A percentile compares a stretch with the other conserved stretches of the same genome.
These are phyloP conservation scores for Maccullochella peelii DNA, from an alignment of 2,113 vertebrate species.

Conservation along the genomic window DNA sequence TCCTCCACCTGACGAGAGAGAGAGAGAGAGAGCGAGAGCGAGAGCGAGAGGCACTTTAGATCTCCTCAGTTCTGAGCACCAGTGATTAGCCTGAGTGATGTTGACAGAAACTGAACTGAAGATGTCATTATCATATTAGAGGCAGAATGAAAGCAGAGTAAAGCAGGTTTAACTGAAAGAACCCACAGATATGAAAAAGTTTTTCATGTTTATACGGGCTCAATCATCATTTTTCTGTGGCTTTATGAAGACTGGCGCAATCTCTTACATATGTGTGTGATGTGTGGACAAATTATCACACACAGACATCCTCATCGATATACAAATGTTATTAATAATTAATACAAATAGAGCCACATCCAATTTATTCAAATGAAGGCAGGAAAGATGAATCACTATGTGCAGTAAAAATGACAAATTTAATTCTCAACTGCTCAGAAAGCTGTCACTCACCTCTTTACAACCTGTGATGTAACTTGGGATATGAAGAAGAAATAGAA, in stretches of 20 bases:
- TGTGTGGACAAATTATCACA: not conserved
- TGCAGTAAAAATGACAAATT: not conserved
- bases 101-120: slow-evolving; percentile 41
- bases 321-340: not conserved
- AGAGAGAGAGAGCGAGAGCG: slow-evolving; percentile 15
- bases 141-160: slow-evolving; percentile 21
- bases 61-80: not conserved
- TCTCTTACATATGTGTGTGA: not conserved
- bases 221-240: not conserved
- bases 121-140: slow-evolving; percentile 51
- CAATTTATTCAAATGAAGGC: not conserved
- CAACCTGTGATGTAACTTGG: not conserved
- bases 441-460: not conserved
- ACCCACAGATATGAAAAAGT: not conserved
- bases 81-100: slow-evolving; percentile 38
- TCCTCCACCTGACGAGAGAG: slow-evolving; percentile 90
- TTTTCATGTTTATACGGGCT: not conserved
- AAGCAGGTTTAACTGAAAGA: slow-evolving; percentile 13
- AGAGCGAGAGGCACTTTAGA: slow-evolving; percentile 38
- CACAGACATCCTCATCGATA: not conserved
- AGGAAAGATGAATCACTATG: slow-evolving; percentile 2
- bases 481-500: not conserved
- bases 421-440: not conserved
- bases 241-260: not conserved
- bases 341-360: not conserved